Conservation (phyloP, 2,113 vertebrate genomes). For the Alaudala cheleensis region DNA sequence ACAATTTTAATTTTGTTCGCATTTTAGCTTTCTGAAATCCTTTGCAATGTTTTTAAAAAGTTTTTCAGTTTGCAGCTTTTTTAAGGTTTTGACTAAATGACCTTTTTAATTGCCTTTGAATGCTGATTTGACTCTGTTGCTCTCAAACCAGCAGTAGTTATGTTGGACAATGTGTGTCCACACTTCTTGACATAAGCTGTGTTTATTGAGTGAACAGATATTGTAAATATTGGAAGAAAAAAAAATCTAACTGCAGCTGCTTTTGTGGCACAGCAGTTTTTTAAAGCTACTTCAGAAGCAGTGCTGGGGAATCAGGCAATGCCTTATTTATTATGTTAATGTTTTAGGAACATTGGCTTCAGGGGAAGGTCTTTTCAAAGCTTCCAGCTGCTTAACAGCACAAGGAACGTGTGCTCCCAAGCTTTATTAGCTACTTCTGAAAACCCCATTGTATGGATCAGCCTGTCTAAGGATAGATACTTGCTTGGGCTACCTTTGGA, state of each 20-base stretch:
- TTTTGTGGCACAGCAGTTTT: neutral
- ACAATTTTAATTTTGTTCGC: neutral
- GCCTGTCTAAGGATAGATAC: neutral
- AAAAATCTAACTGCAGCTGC: neutral
- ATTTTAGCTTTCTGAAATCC: neutral
- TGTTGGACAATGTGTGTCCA: neutral
- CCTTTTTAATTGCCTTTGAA: neutral
- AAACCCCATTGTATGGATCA: neutral
- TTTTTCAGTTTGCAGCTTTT: neutral
- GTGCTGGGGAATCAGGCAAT: neutral
- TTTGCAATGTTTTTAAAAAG: neutral
- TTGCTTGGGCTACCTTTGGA: neutral
- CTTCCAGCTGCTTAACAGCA: neutral
- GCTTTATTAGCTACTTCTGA: neutral
- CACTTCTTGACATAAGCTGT: neutral
- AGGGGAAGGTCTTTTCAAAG: neutral
- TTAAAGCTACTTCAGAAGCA: neutral
- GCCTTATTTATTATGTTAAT: neutral
- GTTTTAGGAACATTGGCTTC: neutral
- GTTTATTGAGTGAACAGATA: neutral
- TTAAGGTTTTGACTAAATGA: neutral
- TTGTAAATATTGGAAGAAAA: neutral
- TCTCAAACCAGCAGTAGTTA: neutral
- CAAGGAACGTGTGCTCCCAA: neutral
- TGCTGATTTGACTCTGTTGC: neutral